phyloP scores from a whole-genome alignment of 2,888 invertebrate species.

The Dryobota labecula region DNA sequence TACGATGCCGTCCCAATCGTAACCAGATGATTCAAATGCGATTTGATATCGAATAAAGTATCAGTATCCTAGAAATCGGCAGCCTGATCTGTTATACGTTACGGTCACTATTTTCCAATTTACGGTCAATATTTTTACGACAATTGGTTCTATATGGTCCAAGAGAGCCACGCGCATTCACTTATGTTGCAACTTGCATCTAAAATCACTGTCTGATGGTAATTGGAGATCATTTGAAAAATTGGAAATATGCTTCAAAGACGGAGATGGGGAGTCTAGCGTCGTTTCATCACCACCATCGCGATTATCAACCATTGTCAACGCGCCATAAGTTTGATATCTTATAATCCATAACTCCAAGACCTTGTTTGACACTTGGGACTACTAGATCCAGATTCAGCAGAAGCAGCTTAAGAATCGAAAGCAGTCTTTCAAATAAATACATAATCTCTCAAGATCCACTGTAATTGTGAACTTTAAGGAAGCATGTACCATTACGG shows the following conservation, averaged over 20 bases:
- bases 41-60: too few relatives aligned
- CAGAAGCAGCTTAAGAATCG: not conserved
- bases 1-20: not conserved
- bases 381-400: not conserved
- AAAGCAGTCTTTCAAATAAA: too few relatives aligned
- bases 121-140: too few relatives aligned
- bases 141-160: not conserved
- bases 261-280: not conserved
- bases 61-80: too few relatives aligned
- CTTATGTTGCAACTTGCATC: not conserved
- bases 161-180: not conserved
- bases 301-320: not conserved
- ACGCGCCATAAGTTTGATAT: not conserved
- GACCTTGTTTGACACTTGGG: not conserved
- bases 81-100: too few relatives aligned
- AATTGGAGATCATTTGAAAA: not conserved
- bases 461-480: constrained; percentile 3
- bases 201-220: not conserved
- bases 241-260: not conserved
- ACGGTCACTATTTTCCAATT: too few relatives aligned
- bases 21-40: not conserved
- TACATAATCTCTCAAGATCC: not conserved
- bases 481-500: not conserved
- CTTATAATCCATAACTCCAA: not conserved
- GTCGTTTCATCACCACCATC: not conserved